Evolutionary conservation across 2,113 vertebrate species (phyloP).

Genomic region (Narcine bancroftii): DNA sequence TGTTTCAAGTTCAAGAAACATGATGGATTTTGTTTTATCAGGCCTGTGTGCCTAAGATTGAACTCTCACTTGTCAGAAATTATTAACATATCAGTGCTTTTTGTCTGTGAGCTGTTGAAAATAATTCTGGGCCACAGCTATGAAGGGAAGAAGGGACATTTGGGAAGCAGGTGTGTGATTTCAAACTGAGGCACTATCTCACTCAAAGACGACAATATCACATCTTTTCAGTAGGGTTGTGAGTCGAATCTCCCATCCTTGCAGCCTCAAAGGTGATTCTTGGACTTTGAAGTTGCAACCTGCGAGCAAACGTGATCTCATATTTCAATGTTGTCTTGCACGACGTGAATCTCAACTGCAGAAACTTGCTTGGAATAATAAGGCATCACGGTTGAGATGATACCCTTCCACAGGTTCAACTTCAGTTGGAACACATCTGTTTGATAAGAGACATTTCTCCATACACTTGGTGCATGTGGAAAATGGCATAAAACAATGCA

Average conservation of each 20-base stretch:
- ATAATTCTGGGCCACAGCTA: background rate
- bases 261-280: conserved; percentile 9
- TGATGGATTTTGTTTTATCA: background rate
- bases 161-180: background rate
- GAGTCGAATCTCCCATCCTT: background rate
- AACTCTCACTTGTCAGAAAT: background rate
- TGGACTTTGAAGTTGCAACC: background rate
- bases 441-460: background rate
- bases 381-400: too few relatives aligned
- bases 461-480: background rate
- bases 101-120: background rate
- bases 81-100: background rate
- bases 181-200: background rate
- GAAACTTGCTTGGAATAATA: background rate
- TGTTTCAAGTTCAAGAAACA: background rate
- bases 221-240: conserved; percentile 7
- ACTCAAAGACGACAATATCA: background rate
- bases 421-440: background rate
- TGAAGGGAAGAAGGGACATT: background rate
- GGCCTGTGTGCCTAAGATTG: background rate
- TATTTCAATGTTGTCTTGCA: background rate
- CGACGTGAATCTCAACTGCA: background rate
- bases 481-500: background rate
- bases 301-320: background rate
- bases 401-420: background rate